phyloP scores from a whole-genome alignment of 2,113 vertebrate species.

The Cavia aperea region DNA sequence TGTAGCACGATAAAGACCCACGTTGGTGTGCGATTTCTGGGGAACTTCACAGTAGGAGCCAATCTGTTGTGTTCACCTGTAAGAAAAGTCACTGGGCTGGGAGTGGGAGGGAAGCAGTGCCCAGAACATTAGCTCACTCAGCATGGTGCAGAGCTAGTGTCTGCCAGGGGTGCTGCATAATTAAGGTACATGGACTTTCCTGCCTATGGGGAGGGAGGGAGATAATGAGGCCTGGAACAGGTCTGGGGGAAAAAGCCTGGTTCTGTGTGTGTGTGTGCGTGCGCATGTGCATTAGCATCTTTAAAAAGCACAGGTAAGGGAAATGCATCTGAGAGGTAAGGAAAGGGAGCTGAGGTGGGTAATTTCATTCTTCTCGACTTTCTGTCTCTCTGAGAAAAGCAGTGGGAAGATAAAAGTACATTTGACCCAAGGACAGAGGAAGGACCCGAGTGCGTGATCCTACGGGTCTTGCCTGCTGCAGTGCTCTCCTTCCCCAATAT shows the following conservation, averaged over 20 bases:
- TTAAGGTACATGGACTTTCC: conserved; percentile 30
- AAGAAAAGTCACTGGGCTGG: conserved; percentile 36
- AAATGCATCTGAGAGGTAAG: conserved; percentile 16
- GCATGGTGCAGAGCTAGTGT: conserved; percentile 24
- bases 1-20: background rate
- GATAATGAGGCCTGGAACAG: background rate
- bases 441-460: background rate
- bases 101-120: conserved; percentile 27
- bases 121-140: conserved; percentile 48
- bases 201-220: background rate
- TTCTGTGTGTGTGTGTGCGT: background rate
- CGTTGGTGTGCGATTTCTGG: background rate
- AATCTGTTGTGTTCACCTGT: conserved; percentile 1
- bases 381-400: background rate
- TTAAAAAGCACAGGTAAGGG: conserved; percentile 30
- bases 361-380: background rate
- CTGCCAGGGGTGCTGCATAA: conserved; percentile 36
- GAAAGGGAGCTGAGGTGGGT: background rate
- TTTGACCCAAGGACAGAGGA: background rate
- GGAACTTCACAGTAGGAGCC: background rate
- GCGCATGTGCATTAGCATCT: background rate
- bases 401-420: background rate
- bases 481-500: fast-evolving
- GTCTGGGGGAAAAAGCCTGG: background rate
- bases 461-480: fast-evolving